phyloP scores from a whole-genome alignment of 2,888 invertebrate species.

The Bursaphelenchus okinawaensis region DNA sequence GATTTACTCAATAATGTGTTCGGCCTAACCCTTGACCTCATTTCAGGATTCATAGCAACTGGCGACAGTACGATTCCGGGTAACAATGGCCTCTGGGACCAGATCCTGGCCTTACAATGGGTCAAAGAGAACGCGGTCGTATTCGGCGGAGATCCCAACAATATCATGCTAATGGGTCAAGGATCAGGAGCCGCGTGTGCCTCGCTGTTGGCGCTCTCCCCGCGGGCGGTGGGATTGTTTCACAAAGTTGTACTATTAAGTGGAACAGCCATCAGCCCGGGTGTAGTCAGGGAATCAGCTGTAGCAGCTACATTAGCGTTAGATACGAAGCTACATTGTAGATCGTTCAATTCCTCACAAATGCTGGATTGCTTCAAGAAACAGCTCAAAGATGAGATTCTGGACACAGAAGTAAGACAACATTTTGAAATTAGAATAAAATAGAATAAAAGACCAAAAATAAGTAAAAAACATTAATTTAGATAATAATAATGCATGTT shows the following conservation, averaged over 20 bases:
- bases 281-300: constrained; percentile 52
- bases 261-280: constrained; percentile 56
- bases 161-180: constrained; percentile 54
- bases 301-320: constrained; percentile 57
- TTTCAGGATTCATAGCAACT: constrained; percentile 54
- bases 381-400: constrained; percentile 48
- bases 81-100: constrained; percentile 50
- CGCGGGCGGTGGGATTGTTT: constrained; percentile 55
- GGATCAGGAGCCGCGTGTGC: constrained; percentile 54
- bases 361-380: constrained; percentile 54
- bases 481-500: neutral
- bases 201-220: constrained; percentile 53
- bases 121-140: constrained; percentile 50
- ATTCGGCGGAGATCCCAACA: constrained; percentile 54
- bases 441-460: constrained; percentile 6
- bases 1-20: neutral
- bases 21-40: neutral
- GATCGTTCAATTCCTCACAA: constrained; percentile 54
- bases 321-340: constrained; percentile 39
- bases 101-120: constrained; percentile 47
- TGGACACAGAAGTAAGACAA: constrained; percentile 47
- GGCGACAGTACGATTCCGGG: constrained; percentile 54
- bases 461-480: neutral
- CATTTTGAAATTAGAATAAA: neutral
- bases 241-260: constrained; percentile 55